A percentile compares a stretch with the other conserved stretches of the same genome.
These are phyloP conservation scores for Malthinus flaveolus DNA, from an alignment of 2,888 invertebrate genomes.

Conservation along the genomic window DNA sequence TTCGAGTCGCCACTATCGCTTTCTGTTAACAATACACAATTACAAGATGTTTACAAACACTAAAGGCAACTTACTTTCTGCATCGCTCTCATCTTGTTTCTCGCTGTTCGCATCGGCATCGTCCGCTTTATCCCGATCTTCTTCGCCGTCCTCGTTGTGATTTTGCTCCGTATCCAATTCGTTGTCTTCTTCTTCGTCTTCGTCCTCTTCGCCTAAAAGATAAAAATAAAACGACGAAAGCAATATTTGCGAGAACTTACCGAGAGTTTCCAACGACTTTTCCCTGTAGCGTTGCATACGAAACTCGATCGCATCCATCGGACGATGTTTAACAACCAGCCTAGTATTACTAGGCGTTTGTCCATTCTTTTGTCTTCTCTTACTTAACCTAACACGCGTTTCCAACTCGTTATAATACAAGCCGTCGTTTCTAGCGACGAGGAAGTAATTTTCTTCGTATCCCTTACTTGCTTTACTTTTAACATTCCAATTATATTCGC, in stretches of 20 bases:
- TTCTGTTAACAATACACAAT: constrained; percentile 37
- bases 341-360: constrained; percentile 69
- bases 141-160: constrained; percentile 58
- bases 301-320: constrained; percentile 82
- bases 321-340: constrained; percentile 87
- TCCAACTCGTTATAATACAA: constrained; percentile 95
- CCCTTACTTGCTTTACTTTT: constrained; percentile 77
- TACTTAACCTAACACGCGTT: constrained; percentile 91
- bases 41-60: constrained; percentile 8
- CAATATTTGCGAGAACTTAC: constrained; percentile 44
- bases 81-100: constrained; percentile 45
- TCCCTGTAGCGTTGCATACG: constrained; percentile 85
- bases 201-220: constrained; percentile 20
- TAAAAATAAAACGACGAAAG: neutral
- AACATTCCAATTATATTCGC: constrained; percentile 99
- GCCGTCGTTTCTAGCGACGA: constrained; percentile 86
- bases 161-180: constrained; percentile 59
- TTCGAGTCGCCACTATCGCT: constrained; percentile 50
- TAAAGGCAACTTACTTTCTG: constrained; percentile 40
- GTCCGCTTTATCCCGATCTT: constrained; percentile 67
- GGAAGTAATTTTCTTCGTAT: constrained; percentile 92
- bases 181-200: constrained; percentile 60
- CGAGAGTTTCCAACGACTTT: constrained; percentile 84
- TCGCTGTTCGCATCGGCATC: constrained; percentile 59
- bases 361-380: constrained; percentile 80